Conservation (phyloP, 1,140 invertebrate species). For the Scaptomyza graminum region DNA sequence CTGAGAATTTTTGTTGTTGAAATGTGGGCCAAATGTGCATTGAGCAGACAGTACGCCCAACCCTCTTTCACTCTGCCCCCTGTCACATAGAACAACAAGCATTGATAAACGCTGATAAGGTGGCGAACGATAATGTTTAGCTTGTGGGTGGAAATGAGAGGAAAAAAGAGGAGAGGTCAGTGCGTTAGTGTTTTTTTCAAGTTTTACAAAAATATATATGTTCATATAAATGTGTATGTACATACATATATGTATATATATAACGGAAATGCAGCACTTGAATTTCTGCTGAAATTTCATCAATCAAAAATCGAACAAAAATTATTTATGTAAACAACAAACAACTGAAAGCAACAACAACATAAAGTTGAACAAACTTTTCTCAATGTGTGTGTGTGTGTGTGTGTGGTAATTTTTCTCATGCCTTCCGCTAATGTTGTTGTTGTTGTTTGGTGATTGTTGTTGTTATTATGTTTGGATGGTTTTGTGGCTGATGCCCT, state of each 20-base stretch:
- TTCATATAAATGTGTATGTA: neutral
- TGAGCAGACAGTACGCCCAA: conserved; percentile 4
- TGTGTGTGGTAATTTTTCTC: conserved; percentile 29
- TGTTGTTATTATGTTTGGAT: conserved; percentile 37
- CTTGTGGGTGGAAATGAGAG: neutral
- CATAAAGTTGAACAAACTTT: conserved; percentile 49
- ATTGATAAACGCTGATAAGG: conserved; percentile 46
- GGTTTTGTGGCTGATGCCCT: conserved; percentile 30
- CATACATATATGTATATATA: neutral
- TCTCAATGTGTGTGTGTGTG: neutral
- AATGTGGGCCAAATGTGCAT: conserved; percentile 69
- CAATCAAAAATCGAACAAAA: conserved; percentile 24
- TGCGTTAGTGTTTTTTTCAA: neutral
- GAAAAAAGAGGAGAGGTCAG: neutral
- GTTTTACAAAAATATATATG: neutral
- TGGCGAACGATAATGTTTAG: conserved; percentile 23
- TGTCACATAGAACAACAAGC: neutral
- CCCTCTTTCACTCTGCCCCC: neutral
- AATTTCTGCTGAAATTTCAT: conserved; percentile 44
- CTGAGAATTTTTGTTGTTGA: conserved; percentile 39
- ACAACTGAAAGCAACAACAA: conserved; percentile 11
- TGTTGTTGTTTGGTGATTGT: conserved; percentile 16
- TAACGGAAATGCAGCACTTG: conserved; percentile 25
- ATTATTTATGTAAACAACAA: conserved; percentile 5
- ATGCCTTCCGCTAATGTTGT: conserved; percentile 20